Conservation (phyloP, 2,888 invertebrate genomes). For the Sturmia bella region DNA sequence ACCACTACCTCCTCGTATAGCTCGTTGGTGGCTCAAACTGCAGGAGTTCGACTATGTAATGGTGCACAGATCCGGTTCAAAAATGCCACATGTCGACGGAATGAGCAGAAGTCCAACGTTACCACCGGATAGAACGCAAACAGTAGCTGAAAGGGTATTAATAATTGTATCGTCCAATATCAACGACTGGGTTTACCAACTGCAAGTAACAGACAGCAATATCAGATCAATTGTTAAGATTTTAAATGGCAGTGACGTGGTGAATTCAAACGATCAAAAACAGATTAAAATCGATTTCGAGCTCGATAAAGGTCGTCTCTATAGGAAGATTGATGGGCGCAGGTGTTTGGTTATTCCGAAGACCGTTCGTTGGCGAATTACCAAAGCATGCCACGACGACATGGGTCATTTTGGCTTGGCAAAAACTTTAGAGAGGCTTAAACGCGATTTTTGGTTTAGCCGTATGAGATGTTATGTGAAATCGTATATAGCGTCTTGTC, state of each 20-base stretch:
- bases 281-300: constrained; percentile 46
- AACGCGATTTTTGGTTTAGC: constrained; percentile 69
- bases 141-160: constrained; percentile 32
- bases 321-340: constrained; percentile 36
- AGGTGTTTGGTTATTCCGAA: constrained; percentile 68
- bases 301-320: constrained; percentile 58
- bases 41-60: background rate
- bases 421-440: constrained; percentile 70
- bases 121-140: background rate
- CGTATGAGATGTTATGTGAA: constrained; percentile 70
- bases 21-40: background rate
- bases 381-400: constrained; percentile 72
- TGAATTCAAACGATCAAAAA: background rate
- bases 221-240: background rate
- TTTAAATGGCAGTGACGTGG: background rate
- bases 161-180: constrained; percentile 1
- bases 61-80: background rate
- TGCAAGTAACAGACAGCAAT: constrained; percentile 21
- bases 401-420: constrained; percentile 70
- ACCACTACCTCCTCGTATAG: background rate
- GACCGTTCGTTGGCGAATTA: constrained; percentile 65
- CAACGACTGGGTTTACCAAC: constrained; percentile 29
- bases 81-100: background rate
- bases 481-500: constrained; percentile 66
- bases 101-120: constrained; percentile 16